These are phyloP conservation scores for Osmerus eperlanus DNA, from an alignment of 2,113 vertebrate genomes.

Conservation along the genomic window DNA sequence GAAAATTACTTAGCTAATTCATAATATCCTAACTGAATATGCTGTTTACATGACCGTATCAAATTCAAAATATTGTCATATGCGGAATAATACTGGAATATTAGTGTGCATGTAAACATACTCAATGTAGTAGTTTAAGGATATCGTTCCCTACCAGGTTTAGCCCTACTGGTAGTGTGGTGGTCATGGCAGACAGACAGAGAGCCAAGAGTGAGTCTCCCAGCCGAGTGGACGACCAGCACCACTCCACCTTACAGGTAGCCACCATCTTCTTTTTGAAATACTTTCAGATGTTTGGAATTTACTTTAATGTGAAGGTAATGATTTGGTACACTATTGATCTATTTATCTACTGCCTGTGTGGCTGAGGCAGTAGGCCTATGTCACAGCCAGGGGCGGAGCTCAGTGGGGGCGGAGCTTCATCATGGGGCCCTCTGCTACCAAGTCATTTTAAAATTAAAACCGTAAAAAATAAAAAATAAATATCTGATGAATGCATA, in stretches of 20 bases:
- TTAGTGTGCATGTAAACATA: background rate
- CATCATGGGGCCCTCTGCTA: too few species aligned
- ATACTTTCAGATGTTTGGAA: background rate
- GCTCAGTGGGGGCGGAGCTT: too few species aligned
- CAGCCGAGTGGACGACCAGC: slow-evolving; percentile 84
- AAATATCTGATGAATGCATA: too few species aligned
- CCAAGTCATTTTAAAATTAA: too few species aligned
- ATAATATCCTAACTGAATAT: too few species aligned
- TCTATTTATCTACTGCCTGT: too few species aligned
- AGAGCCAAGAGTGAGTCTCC: slow-evolving; percentile 95
- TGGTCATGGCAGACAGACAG: slow-evolving; percentile 84
- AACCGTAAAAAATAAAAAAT: too few species aligned
- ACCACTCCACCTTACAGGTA: slow-evolving; percentile 85
- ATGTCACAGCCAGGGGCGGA: background rate
- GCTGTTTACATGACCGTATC: too few species aligned
- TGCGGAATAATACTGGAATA: background rate
- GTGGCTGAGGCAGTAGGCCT: background rate
- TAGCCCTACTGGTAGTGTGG: slow-evolving; percentile 93
- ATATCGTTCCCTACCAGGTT: slow-evolving; percentile 73
- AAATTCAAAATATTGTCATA: too few species aligned
- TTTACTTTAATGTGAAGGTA: background rate
- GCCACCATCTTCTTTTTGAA: background rate
- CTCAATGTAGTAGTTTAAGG: background rate
- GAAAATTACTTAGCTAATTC: too few species aligned
- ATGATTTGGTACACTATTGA: too few species aligned